phyloP scores from a whole-genome alignment of 2,888 invertebrate species.

The Habroteleia sp. region DNA sequence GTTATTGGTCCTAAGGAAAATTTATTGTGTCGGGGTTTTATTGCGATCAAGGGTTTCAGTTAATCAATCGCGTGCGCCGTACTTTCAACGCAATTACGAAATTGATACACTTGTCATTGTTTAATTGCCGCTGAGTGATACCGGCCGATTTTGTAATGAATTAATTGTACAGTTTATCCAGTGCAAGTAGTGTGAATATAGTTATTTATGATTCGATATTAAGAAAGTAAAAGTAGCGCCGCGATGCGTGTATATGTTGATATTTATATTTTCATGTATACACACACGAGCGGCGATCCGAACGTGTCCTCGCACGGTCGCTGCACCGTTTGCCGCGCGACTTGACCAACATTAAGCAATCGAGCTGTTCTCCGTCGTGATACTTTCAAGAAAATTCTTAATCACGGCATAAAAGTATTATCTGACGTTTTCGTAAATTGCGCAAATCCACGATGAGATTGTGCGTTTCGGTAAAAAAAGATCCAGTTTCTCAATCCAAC shows the following conservation, averaged over 20 bases:
- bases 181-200: slow-evolving; percentile 17
- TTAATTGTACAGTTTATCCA: slow-evolving; percentile 20
- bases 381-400: slow-evolving; percentile 72
- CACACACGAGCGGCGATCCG: slow-evolving; percentile 69
- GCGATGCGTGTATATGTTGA: slow-evolving; percentile 34
- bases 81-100: slow-evolving; percentile 28
- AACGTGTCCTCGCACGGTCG: slow-evolving; percentile 80
- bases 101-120: slow-evolving; percentile 39
- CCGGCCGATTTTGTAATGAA: slow-evolving; percentile 43
- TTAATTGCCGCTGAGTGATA: slow-evolving; percentile 32
- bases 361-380: slow-evolving; percentile 71
- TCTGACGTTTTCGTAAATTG: slow-evolving; percentile 37
- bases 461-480: background rate
- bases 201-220: slow-evolving; percentile 51
- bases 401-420: slow-evolving; percentile 48
- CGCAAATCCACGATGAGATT: slow-evolving; percentile 13
- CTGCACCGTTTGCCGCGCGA: slow-evolving; percentile 76
- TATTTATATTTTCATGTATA: slow-evolving; percentile 63
- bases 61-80: background rate
- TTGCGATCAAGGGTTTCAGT: slow-evolving; percentile 13
- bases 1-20: slow-evolving; percentile 16
- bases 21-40: slow-evolving; percentile 2
- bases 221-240: slow-evolving; percentile 77
- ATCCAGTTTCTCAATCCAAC: background rate
- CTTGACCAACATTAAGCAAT: slow-evolving; percentile 76